These are phyloP conservation scores for Tenthredo distinguenda DNA, from an alignment of 2,888 invertebrate genomes.

Conservation along the genomic window DNA sequence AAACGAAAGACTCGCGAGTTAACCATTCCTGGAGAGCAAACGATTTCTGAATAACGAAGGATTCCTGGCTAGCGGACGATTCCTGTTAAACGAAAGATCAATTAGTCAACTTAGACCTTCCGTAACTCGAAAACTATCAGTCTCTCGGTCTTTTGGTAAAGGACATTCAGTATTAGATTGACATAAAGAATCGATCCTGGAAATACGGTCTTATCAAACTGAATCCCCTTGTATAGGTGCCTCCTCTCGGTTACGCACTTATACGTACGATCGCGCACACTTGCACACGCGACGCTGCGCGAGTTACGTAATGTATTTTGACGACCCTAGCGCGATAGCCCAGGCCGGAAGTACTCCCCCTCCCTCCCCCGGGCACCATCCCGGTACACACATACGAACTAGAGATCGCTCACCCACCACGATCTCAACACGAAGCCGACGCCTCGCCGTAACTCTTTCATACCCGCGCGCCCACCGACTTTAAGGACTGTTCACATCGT, in stretches of 20 bases:
- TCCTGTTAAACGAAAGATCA: not conserved
- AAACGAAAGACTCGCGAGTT: not conserved
- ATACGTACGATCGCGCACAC: slow-evolving; percentile 11
- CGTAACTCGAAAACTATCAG: not conserved
- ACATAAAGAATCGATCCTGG: not conserved
- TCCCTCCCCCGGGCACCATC: slow-evolving; percentile 56
- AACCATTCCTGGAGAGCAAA: not conserved
- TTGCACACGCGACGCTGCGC: slow-evolving; percentile 50
- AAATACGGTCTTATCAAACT: not conserved
- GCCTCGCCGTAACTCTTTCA: slow-evolving; percentile 55
- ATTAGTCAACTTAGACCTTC: not conserved
- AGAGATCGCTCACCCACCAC: slow-evolving; percentile 26
- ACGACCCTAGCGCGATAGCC: slow-evolving; percentile 68
- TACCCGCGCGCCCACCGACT: slow-evolving; percentile 48
- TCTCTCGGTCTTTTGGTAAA: not conserved
- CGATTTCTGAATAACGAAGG: not conserved
- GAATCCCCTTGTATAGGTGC: not conserved
- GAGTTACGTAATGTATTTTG: slow-evolving; percentile 68
- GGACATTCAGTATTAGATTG: not conserved
- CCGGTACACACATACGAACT: slow-evolving; percentile 40
- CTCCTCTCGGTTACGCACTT: not conserved
- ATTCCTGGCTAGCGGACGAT: not conserved
- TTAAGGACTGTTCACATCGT: slow-evolving; percentile 41
- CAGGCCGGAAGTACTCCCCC: slow-evolving; percentile 67
- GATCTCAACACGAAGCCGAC: slow-evolving; percentile 20